Evolutionary conservation across 2,888 invertebrate species (phyloP), one percentile per base, ranked within the genome.

Genomic region (Mesochorus sp.): DNA sequence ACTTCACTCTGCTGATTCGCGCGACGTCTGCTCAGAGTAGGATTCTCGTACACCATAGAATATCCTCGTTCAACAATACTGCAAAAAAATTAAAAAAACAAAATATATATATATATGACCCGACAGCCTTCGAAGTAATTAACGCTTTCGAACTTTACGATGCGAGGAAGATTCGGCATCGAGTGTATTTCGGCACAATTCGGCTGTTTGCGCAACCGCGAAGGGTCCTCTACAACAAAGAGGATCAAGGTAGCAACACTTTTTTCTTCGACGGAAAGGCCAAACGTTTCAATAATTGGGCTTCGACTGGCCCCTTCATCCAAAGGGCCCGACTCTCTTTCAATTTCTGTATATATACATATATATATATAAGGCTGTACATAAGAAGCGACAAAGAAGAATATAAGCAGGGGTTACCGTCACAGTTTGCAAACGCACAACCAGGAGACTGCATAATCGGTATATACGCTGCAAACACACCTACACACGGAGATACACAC

Each of bases 401-500:
- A 44, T 31, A 42, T 3, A 28, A n/a, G 47, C 31, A 53, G 49
- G 34, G 21, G 34, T 17, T 44, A 34, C 24, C 68, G 39, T 64
- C 47, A 31, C 49, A 37, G 57, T 51, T 19, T 19, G 21, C 70
- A 10, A 42, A 49, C 51, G 24, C 76, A 53, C 66, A 21, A 31
- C 8, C 2, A 17, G 47, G 34, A 44, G 42, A 24, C 17, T 21
- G n/a, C n/a, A n/a, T n/a, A n/a, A 31, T 49, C n/a, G 12, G 12
- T 14, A 12, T 42, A 19, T 42, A 12, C 14, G n/a, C 51, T 5
- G 21, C 5, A 17, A 8, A 14, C 8, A 28, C 72, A 81, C 79
- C 81, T 79, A 81, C 79, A 80, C 81, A 81, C 80, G 42, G 21
- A 49, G 19, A 76, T 79, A 80, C 37, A 24, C 17, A 28, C 44